Evolutionary conservation across 2,888 invertebrate species (phyloP).

Genomic region (Branchipolynoe longqiensis): DNA sequence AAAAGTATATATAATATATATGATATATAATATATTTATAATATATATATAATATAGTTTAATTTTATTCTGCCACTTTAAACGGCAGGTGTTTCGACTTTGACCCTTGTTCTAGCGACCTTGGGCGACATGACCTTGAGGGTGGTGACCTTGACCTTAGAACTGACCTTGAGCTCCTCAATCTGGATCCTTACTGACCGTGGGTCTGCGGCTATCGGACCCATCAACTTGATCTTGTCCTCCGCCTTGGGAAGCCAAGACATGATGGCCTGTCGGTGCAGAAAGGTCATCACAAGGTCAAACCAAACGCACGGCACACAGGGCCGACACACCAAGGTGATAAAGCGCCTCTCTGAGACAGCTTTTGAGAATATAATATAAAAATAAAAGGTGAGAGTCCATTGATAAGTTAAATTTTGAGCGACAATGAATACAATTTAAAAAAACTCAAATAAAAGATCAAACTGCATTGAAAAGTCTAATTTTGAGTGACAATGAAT

Average conservation of each 20-base stretch:
- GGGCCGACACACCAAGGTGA: not conserved
- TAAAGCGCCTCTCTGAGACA: not conserved
- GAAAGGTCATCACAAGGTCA: constrained; percentile 32
- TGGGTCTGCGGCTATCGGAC: constrained; percentile 94
- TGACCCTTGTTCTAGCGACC: not conserved
- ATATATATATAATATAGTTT: no score
- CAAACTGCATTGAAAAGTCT: not conserved
- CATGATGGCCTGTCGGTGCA: constrained; percentile 73
- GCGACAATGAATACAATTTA: not conserved
- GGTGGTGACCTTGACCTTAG: not conserved
- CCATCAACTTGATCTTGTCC: constrained; percentile 92
- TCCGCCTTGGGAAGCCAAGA: constrained; percentile 85
- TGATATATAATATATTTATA: no score
- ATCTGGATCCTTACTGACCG: constrained; percentile 92
- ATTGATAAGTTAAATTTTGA: not conserved
- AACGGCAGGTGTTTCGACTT: no score
- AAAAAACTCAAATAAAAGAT: not conserved
- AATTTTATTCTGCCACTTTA: no score
- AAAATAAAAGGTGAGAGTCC: not conserved
- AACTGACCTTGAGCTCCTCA: constrained; percentile 87
- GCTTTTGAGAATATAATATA: not conserved
- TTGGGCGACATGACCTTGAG: not conserved
- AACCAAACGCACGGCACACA: constrained; percentile 41
- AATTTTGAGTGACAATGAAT: not conserved
- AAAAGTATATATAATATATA: no score